Evolutionary conservation across 2,888 invertebrate genomes (phyloP).

Genomic region (Lepeophtheirus nordmannii): DNA sequence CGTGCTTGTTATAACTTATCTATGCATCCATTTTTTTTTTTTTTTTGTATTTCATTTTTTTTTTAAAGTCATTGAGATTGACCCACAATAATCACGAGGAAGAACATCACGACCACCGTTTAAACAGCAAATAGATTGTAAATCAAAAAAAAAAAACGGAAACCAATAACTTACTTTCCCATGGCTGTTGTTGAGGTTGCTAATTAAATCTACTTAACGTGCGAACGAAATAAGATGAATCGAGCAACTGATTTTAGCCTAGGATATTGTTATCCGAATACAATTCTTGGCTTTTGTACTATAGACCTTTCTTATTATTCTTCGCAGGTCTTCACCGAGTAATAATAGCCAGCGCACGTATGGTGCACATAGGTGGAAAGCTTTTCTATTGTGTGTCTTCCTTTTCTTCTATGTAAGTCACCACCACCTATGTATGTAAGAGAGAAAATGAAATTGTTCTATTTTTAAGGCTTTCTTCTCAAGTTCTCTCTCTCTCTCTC

Average conservation of each 20-base stretch:
- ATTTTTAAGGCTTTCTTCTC: conserved; percentile 6
- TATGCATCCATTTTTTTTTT: neutral
- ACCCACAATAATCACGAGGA: neutral
- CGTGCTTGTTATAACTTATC: too few species aligned
- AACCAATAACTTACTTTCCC: neutral
- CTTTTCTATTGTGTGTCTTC: neutral
- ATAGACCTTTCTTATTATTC: neutral
- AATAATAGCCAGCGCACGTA: too few species aligned
- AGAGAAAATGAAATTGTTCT: neutral
- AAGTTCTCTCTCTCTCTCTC: neutral
- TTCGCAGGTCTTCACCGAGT: too few species aligned
- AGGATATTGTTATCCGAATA: conserved; percentile 8
- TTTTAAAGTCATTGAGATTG: neutral
- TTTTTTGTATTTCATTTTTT: neutral
- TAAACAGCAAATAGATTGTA: too few species aligned
- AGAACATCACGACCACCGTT: neutral
- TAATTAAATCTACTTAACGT: neutral
- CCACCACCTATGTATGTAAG: neutral
- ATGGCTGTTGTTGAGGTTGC: neutral
- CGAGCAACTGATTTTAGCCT: neutral
- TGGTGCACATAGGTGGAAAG: neutral
- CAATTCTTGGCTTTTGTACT: neutral
- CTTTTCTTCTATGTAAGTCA: too few species aligned
- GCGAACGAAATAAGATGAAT: conserved; percentile 4
- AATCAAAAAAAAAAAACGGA: too few species aligned